phyloP scores from a whole-genome alignment of 2,113 vertebrate species.

The Grallaria varia region DNA sequence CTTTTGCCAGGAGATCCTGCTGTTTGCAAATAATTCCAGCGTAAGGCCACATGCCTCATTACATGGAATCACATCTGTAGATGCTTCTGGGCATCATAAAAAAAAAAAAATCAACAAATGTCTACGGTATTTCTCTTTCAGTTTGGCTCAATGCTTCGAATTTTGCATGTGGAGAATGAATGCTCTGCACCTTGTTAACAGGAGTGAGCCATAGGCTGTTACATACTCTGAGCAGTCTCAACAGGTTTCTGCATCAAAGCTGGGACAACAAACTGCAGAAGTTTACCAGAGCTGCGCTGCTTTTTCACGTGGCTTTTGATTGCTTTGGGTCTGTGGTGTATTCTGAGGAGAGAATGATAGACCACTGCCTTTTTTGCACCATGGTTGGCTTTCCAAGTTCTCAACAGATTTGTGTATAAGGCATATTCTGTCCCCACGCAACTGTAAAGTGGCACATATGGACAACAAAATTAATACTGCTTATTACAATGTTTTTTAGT shows the following conservation, averaged over 20 bases:
- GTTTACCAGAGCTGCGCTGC: background rate
- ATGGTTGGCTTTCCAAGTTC: background rate
- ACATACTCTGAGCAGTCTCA: background rate
- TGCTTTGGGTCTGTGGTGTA: background rate
- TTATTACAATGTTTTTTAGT: background rate
- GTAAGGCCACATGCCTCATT: slow-evolving; percentile 73
- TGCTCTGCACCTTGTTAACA: slow-evolving; percentile 47
- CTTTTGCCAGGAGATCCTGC: slow-evolving; percentile 74
- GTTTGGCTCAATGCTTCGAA: slow-evolving; percentile 49
- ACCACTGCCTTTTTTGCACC: background rate
- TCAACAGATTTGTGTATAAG: background rate
- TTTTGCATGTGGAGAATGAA: slow-evolving; percentile 48
- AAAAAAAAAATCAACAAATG: slow-evolving; percentile 69
- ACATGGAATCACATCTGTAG: slow-evolving; percentile 71
- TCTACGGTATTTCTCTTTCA: slow-evolving; percentile 56
- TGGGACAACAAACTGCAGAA: background rate
- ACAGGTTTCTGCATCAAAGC: slow-evolving; percentile 8
- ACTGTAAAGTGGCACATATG: background rate
- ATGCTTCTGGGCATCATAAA: slow-evolving; percentile 72
- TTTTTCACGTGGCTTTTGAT: background rate
- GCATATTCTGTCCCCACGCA: background rate
- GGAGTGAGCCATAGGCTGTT: slow-evolving; percentile 29
- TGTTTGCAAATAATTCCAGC: slow-evolving; percentile 75
- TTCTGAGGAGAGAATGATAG: background rate
- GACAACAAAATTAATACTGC: background rate